Conservation (phyloP, 2,113 vertebrate genomes). For the Nicator chloris region DNA sequence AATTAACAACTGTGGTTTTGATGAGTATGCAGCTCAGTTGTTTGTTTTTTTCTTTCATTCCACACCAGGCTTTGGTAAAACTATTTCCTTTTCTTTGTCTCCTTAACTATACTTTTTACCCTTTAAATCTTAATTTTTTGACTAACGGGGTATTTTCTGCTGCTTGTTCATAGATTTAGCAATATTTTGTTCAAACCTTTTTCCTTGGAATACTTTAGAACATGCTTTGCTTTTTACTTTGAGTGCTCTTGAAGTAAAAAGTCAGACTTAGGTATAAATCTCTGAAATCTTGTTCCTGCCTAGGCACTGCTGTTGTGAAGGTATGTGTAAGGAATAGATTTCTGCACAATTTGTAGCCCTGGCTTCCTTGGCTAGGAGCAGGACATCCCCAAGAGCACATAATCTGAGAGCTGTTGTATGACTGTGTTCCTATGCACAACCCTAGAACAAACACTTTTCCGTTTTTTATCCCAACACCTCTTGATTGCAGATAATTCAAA, state of each 20-base stretch:
- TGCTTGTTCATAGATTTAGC: neutral
- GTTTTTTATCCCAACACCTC: neutral
- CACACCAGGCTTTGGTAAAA: neutral
- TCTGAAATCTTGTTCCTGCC: neutral
- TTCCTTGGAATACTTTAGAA: neutral
- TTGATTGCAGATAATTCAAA: neutral
- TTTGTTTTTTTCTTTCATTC: neutral
- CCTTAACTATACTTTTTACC: neutral
- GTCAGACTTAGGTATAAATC: neutral
- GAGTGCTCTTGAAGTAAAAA: neutral
- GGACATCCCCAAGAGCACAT: neutral
- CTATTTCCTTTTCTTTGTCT: neutral
- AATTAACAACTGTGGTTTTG: conserved; percentile 48
- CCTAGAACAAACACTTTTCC: neutral
- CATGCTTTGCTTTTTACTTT: neutral
- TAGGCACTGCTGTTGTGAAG: neutral
- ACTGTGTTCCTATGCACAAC: neutral
- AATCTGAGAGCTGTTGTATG: neutral
- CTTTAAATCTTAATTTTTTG: neutral
- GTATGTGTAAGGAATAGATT: neutral
- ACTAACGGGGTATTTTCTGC: neutral
- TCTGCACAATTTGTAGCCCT: neutral
- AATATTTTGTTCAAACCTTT: neutral
- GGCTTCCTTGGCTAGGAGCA: neutral
- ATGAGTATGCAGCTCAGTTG: conserved; percentile 44